A percentile compares a stretch with the other conserved stretches of the same genome.
These are phyloP conservation scores for Drosophila diplacantha DNA, from an alignment of 2,888 invertebrate species.

Conservation along the genomic window DNA sequence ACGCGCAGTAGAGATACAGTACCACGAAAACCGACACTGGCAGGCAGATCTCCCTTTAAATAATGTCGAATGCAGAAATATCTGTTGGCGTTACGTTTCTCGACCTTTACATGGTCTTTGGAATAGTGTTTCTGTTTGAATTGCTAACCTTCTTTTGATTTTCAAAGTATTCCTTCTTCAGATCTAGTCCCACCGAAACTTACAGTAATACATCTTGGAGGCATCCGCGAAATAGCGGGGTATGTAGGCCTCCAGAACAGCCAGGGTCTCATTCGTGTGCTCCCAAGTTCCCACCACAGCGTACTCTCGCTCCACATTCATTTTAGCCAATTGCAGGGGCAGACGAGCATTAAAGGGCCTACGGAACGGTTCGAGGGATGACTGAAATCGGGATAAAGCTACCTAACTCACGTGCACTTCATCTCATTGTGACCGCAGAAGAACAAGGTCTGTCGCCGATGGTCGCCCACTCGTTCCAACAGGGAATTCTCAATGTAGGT, in stretches of 20 bases:
- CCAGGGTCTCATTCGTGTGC: slow-evolving; percentile 89
- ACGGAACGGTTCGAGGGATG: slow-evolving; percentile 38
- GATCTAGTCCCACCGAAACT: slow-evolving; percentile 75
- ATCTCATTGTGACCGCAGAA: slow-evolving; percentile 91
- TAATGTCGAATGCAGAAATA: background rate
- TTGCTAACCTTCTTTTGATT: background rate
- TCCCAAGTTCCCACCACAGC: slow-evolving; percentile 93
- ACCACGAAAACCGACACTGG: background rate
- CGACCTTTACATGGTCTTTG: background rate
- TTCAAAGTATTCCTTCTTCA: background rate
- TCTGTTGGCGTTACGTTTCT: background rate
- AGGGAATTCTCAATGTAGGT: slow-evolving; percentile 88
- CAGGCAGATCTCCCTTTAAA: background rate
- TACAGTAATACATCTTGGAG: slow-evolving; percentile 81
- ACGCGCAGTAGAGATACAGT: background rate
- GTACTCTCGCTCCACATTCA: slow-evolving; percentile 89
- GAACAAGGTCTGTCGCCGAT: slow-evolving; percentile 90
- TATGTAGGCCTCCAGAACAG: slow-evolving; percentile 90
- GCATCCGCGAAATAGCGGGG: slow-evolving; percentile 90
- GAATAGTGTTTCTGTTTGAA: background rate
- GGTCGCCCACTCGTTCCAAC: slow-evolving; percentile 90
- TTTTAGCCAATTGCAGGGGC: slow-evolving; percentile 89
- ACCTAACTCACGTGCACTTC: slow-evolving; percentile 85
- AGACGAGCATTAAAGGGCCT: slow-evolving; percentile 91
- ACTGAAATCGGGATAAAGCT: slow-evolving; percentile 10